Evolutionary conservation across 2,888 invertebrate species (phyloP).

Genomic region (Aquatica leii): DNA sequence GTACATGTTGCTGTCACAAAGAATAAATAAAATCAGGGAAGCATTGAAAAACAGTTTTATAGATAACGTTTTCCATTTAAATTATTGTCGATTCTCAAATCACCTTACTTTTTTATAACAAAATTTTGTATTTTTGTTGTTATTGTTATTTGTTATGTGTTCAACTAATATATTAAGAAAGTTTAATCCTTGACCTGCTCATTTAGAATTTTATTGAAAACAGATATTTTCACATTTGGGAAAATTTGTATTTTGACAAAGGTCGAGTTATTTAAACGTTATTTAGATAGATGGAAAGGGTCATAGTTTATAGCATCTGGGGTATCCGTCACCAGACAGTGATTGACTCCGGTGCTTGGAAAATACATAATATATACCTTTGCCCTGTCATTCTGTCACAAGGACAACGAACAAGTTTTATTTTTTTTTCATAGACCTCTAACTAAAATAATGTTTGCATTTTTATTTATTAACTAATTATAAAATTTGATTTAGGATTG

Average conservation of each 20-base stretch:
- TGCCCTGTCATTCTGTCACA: constrained; percentile 41
- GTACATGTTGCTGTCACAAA: constrained; percentile 49
- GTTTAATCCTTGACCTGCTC: constrained; percentile 20
- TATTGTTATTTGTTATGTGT: neutral
- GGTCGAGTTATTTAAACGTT: constrained; percentile 28
- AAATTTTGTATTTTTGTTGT: no score
- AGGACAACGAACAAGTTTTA: constrained; percentile 35
- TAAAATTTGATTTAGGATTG: constrained; percentile 3
- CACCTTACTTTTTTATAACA: constrained; percentile 13
- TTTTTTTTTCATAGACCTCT: constrained; percentile 10
- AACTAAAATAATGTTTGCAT: constrained; percentile 13
- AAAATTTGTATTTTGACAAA: constrained; percentile 30
- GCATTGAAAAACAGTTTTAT: constrained; percentile 60
- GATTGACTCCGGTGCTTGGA: constrained; percentile 51
- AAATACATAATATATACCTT: constrained; percentile 48
- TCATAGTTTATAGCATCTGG: constrained; percentile 36
- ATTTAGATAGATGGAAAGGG: constrained; percentile 26
- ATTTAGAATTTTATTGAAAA: neutral
- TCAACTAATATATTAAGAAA: neutral
- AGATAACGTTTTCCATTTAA: constrained; percentile 56
- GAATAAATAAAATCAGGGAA: constrained; percentile 54
- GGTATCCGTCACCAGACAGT: constrained; percentile 51
- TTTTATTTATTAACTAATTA: constrained; percentile 14
- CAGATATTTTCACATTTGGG: constrained; percentile 1
- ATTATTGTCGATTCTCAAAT: constrained; percentile 44